phyloP scores from a whole-genome alignment of 2,113 vertebrate species.

The Tursiops truncatus region DNA sequence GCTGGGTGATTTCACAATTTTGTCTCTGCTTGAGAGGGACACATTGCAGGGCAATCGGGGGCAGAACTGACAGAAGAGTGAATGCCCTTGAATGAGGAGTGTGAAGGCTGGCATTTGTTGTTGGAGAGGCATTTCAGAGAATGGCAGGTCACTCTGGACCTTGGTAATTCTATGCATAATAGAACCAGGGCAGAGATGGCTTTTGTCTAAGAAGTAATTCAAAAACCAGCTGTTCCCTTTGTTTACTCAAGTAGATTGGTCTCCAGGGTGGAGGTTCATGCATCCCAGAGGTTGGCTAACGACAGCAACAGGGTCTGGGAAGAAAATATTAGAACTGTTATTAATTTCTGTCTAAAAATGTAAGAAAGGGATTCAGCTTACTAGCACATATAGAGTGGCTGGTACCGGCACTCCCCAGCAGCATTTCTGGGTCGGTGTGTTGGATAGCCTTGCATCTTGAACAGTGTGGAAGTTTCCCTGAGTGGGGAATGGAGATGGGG shows the following conservation, averaged over 20 bases:
- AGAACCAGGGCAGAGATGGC: not conserved
- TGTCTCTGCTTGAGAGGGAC: conserved; percentile 27
- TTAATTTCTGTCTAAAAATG: conserved; percentile 20
- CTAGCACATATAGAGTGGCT: not conserved
- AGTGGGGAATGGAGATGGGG: not conserved
- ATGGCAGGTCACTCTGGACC: not conserved
- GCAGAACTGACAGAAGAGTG: not conserved
- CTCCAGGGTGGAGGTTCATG: conserved; percentile 4
- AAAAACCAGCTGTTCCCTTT: conserved; percentile 57
- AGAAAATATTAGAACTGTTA: not conserved
- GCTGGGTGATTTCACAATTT: not conserved
- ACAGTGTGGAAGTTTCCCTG: not conserved
- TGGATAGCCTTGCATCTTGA: not conserved
- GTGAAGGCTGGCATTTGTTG: rapidly evolving
- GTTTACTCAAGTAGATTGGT: conserved; percentile 50
- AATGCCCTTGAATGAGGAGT: rapidly evolving
- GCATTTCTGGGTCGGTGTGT: not conserved
- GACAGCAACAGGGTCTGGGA: not conserved
- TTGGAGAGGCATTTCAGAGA: conserved; percentile 37
- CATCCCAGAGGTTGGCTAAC: not conserved
- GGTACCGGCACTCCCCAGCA: too few relatives aligned
- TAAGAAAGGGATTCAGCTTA: not conserved
- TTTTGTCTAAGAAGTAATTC: conserved; percentile 62
- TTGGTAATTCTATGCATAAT: rapidly evolving
- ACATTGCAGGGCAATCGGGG: not conserved